These are phyloP conservation scores for Hormaphis cornu DNA, from an alignment of 1,140 invertebrate genomes.

Conservation along the genomic window DNA sequence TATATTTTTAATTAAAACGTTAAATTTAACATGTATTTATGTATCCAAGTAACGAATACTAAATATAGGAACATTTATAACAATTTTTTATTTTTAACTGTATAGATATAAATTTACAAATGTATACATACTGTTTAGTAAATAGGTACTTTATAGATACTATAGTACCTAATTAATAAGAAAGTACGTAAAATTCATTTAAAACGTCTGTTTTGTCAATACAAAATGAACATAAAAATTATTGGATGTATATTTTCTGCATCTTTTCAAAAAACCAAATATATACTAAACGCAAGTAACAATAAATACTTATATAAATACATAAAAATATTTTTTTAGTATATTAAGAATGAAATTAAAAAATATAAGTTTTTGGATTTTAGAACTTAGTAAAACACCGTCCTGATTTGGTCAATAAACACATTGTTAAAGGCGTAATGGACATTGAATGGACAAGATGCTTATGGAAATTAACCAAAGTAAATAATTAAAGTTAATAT, in stretches of 20 bases:
- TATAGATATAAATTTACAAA: too few species aligned
- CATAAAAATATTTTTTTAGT: not conserved
- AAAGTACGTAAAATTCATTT: too few species aligned
- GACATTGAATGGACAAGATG: constrained; percentile 17
- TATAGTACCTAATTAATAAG: too few species aligned
- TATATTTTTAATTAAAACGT: too few species aligned
- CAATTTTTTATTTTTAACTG: too few species aligned
- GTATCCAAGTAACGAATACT: not conserved
- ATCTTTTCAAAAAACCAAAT: not conserved
- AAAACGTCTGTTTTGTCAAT: too few species aligned
- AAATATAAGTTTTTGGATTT: not conserved
- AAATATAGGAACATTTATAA: too few species aligned
- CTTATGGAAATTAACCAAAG: constrained; percentile 19
- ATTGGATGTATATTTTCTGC: not conserved
- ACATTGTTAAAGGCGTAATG: constrained; percentile 4
- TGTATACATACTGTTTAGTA: too few species aligned
- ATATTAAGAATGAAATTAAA: not conserved
- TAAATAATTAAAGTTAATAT: not conserved
- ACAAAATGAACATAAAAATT: constrained; percentile 2
- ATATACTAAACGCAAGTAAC: not conserved
- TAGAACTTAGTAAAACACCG: constrained; percentile 2
- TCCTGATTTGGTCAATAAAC: not conserved
- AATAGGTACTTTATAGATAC: too few species aligned
- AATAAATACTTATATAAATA: not conserved
- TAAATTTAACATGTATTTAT: too few species aligned